These are phyloP conservation scores for Leptothorax acervorum DNA, from an alignment of 2,888 invertebrate genomes.

Conservation along the genomic window DNA sequence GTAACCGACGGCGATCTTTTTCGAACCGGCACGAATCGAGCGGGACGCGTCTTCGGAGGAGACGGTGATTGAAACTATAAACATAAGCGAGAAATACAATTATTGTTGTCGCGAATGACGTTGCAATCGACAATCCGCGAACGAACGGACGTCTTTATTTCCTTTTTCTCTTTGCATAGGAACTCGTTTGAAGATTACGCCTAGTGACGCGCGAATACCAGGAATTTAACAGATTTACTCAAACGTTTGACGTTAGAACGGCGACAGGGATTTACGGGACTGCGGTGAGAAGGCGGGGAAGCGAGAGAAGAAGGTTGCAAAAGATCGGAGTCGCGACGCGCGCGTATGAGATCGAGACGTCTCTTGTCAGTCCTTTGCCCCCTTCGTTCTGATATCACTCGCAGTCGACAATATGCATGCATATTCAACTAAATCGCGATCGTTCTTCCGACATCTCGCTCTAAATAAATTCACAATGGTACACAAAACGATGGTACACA, in stretches of 20 bases:
- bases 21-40: neutral
- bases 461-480: neutral
- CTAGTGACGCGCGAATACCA: constrained; percentile 55
- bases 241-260: constrained; percentile 50
- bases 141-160: constrained; percentile 33
- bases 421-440: neutral
- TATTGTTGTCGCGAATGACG: constrained; percentile 1
- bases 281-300: no score
- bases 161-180: neutral
- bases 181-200: constrained; percentile 43
- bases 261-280: neutral
- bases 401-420: neutral
- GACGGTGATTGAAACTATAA: neutral
- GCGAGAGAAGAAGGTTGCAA: neutral
- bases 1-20: neutral
- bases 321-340: neutral
- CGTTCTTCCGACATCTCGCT: neutral
- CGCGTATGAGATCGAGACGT: neutral
- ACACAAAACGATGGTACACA: neutral
- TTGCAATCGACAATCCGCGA: constrained; percentile 31
- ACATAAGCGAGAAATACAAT: neutral
- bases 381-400: neutral
- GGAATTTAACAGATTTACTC: constrained; percentile 61
- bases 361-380: neutral
- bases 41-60: neutral